Percentiles rank a stretch among this genome's conserved stretches.
Evolutionary conservation across 2,113 vertebrate species (phyloP).

Genomic region (cattle (Bos taurus)): DNA sequence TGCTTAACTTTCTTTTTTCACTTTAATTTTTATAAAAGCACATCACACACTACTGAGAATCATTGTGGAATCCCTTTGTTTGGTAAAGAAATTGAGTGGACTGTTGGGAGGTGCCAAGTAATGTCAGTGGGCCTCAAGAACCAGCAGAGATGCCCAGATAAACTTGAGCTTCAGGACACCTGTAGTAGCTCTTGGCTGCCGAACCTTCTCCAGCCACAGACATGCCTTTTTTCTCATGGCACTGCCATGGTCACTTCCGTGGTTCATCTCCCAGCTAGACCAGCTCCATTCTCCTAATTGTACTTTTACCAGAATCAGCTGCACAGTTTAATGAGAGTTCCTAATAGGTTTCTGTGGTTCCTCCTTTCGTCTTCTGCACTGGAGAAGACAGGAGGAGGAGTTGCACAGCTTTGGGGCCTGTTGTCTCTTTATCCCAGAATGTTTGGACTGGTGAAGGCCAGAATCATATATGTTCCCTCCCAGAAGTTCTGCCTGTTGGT

Average conservation of each 20-base stretch:
- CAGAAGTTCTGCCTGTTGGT: not conserved
- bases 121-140: not conserved
- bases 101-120: not conserved
- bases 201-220: not conserved
- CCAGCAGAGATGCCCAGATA: not conserved
- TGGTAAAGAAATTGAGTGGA: not conserved
- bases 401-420: not conserved
- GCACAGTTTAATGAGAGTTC: not conserved
- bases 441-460: not conserved
- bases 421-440: not conserved
- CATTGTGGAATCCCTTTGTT: not conserved
- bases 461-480: not conserved
- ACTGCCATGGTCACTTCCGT: not conserved
- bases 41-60: not conserved
- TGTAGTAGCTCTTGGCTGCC: not conserved
- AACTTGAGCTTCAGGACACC: not conserved
- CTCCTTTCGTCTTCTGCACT: not conserved
- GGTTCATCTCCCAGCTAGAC: not conserved
- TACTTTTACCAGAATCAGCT: not conserved
- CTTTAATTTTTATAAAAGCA: not conserved
- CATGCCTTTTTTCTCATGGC: not conserved
- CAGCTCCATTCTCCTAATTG: not conserved
- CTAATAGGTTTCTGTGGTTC: not conserved
- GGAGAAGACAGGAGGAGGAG: not conserved
- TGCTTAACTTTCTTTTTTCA: not conserved